phyloP scores from a whole-genome alignment of 2,888 invertebrate species.

The Pseudococcus longispinus region DNA sequence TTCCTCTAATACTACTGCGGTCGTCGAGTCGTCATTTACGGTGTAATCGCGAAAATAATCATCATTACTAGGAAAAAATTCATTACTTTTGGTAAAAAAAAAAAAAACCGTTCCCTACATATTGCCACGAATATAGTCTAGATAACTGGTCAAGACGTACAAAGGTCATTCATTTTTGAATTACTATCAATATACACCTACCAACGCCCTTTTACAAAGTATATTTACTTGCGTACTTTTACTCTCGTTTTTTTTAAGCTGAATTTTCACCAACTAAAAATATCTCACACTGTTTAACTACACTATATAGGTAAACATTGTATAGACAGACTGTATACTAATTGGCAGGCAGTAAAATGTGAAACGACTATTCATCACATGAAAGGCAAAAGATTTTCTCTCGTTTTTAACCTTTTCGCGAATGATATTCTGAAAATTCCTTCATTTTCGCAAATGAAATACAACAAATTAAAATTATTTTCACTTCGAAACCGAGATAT shows the following conservation, averaged over 20 bases:
- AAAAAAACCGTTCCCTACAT: too few species aligned
- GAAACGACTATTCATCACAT: not conserved
- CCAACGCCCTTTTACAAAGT: too few species aligned
- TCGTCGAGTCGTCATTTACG: too few species aligned
- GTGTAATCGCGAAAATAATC: too few species aligned
- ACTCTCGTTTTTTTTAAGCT: too few species aligned
- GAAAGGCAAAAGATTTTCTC: not conserved
- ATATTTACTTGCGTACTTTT: too few species aligned
- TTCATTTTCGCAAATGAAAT: not conserved
- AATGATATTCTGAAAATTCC: not conserved
- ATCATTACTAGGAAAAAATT: too few species aligned
- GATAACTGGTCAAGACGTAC: too few species aligned
- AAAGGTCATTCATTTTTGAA: too few species aligned
- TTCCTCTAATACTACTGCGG: not conserved
- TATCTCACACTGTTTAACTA: not conserved
- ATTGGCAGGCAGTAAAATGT: not conserved
- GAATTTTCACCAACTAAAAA: not conserved
- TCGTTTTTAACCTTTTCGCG: not conserved
- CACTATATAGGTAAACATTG: not conserved
- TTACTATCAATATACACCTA: too few species aligned
- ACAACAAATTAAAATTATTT: not conserved
- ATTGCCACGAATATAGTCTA: too few species aligned
- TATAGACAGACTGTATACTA: not conserved
- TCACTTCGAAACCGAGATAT: not conserved
- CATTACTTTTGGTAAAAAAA: too few species aligned